Evolutionary conservation across 2,797 vertebrate genomes (phyloP).

Genomic region (Loriculus beryllinus): DNA sequence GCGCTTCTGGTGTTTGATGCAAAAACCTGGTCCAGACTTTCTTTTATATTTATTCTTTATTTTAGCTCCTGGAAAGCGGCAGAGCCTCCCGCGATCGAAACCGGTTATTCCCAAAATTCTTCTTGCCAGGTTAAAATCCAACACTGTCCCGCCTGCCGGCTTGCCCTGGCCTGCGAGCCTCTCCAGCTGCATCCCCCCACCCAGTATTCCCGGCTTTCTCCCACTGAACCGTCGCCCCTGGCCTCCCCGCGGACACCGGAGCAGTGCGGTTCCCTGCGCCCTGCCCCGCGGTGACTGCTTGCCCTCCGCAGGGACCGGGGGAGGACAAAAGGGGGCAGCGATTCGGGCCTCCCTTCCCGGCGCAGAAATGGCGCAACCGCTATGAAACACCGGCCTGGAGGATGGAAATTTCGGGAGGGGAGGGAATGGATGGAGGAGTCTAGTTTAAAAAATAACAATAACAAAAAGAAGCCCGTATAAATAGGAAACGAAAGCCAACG

Average conservation of each 20-base stretch:
- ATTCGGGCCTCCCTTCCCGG: not conserved
- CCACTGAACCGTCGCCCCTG: not conserved
- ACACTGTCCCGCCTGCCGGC: not conserved
- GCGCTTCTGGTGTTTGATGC: not conserved
- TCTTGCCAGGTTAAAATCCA: not conserved
- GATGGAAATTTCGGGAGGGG: not conserved
- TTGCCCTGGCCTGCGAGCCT: not conserved
- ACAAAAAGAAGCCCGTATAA: conserved; percentile 7
- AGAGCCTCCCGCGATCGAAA: not conserved
- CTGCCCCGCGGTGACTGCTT: not conserved
- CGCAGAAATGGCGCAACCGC: not conserved
- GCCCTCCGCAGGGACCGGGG: not conserved
- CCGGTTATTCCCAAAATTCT: not conserved
- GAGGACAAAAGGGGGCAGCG: not conserved
- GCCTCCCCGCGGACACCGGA: not conserved
- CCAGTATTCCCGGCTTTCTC: not conserved
- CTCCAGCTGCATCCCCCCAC: not conserved
- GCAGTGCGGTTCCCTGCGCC: not conserved
- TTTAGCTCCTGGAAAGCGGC: not conserved
- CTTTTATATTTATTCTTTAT: not conserved
- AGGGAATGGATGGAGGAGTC: not conserved
- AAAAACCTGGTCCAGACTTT: not conserved
- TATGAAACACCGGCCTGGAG: not conserved
- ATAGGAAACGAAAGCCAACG: conserved; percentile 51
- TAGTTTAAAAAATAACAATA: conserved; percentile 30